phyloP scores from a whole-genome alignment of 2,113 vertebrate genomes.

The Bungarus multicinctus region DNA sequence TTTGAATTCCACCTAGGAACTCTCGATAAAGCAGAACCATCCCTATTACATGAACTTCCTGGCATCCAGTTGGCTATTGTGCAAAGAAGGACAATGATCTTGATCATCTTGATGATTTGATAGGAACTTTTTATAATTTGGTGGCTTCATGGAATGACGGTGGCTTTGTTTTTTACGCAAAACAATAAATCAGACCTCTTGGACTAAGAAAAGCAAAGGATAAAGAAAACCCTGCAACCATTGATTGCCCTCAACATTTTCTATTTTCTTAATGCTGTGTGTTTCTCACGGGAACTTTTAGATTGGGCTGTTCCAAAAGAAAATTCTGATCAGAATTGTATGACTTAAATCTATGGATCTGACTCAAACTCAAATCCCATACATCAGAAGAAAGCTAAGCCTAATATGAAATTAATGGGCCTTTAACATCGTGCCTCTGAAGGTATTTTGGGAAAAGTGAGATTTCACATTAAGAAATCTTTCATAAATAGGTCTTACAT shows the following conservation, averaged over 20 bases:
- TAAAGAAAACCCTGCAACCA: not conserved
- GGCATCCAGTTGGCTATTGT: not conserved
- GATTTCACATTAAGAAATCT: constrained; percentile 45
- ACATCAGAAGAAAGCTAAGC: not conserved
- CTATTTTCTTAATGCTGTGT: not conserved
- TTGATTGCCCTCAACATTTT: not conserved
- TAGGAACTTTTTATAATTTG: not conserved
- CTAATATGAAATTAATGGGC: not conserved
- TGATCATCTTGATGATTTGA: not conserved
- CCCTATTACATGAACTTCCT: not conserved
- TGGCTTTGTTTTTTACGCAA: not conserved
- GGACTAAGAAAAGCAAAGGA: not conserved
- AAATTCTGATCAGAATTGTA: not conserved
- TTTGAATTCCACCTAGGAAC: not conserved
- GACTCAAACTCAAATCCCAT: not conserved
- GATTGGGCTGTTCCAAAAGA: not conserved
- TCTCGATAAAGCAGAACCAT: not conserved
- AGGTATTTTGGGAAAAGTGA: constrained; percentile 8
- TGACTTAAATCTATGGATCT: not conserved
- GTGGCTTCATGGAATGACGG: not conserved
- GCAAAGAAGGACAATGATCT: not conserved
- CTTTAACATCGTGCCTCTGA: not conserved
- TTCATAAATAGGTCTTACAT: constrained; percentile 30
- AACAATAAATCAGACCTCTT: not conserved
- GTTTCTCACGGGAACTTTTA: not conserved